Evolutionary conservation across 30 jellyfish, hydroid and myxozoan genomes (phyloP), one percentile per base, ranked within the genome.

Genomic region (Aurelia sp.): DNA sequence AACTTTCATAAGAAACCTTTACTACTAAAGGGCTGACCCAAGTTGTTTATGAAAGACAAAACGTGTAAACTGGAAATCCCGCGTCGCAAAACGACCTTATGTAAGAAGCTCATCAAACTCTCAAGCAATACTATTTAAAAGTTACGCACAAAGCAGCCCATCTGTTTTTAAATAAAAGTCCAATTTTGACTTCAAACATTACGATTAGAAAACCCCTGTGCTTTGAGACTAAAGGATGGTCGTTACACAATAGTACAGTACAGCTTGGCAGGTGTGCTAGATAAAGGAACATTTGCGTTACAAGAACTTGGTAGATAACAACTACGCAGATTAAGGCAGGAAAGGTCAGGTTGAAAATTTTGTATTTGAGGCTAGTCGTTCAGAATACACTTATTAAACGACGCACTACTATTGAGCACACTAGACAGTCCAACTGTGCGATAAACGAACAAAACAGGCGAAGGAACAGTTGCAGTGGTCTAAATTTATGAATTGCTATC

Each of bases 391-490:
- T 50, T 23, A 22, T 22, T 31, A 50, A 27, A 55, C 79, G 44
- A 21, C 62, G 3, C 62, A 33, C 64, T 35, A 18, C 62, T 33
- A 40, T 22, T 23, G 37, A 16, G 79, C 35, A 27, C 27, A 40
- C 33, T 12, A 50, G 9, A 21, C 74, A 1, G 40, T 64, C 41
- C 55, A 50, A 69, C 79, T 18, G 79, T 30, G 79, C 79, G 44
- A 50, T 11, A 50, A 33, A 21, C 62, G 22, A 22, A 31, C 52
- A 40, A 27, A 69, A 50, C 62, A 11, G 62, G 10, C 62, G 27
- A 40, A 15, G 16, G 79, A 69, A 69, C 79, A 69, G 79, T 69
- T 69, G 60, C 61, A 17, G 21, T 69, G 79, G 35, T 51, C 19
- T 11, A 27, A 69, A 13, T 69, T 40, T 22, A 50, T 20, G 60